Base-by-base conservation (phyloP, 1,140 invertebrate species). In the Rhizoglyphus robini region DNA sequence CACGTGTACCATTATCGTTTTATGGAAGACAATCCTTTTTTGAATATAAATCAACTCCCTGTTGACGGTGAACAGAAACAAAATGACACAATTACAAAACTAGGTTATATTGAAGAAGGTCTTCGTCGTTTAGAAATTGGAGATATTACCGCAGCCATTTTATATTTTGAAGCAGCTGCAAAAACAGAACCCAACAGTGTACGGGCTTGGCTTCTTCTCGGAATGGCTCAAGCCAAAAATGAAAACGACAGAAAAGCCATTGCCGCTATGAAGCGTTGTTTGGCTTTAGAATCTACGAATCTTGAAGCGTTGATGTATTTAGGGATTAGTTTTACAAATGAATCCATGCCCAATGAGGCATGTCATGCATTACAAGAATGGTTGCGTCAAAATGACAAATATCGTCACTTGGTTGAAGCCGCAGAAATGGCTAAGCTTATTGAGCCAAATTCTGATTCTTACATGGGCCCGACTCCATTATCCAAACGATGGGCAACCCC, bases 161-260 rank as follows among this genome's bases (percentile, higher is more conserved):
- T 99, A 3, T 88, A 93, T 72, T 98, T 98, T 79, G 96, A 99
- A 80, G 89, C 90, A 63, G 93, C 93, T 46, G 89, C 86, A 5
- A 86, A 92, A 74, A 85, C 93, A 74, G 79, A 90, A 66, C 83
- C 87, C 2, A 79, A 86, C 36, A 86, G 90, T 74, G 74, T 82
- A 0, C 84, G 92, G 75, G 78, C 79, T 0, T 82, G 81, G 81
- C 79, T 78, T 67, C 78, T 78, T 68, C 70, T 83, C 20, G 81
- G 81, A 1, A 87, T 86, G 41, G 88, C 90, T 20, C 93, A 97
- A 76, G 91, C 94, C 36, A 90, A 97, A 79, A 92, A 91, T 75
- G 86, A 88, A 78, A 83, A 87, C 71, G 86, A 83, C 71, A 71
- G 73, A 25, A 67, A 72, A 15, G 80, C 80, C n/a, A 80, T 80